These are phyloP conservation scores for Mastomys natalensis DNA, from an alignment of 2,113 vertebrate genomes.

Conservation along the genomic window DNA sequence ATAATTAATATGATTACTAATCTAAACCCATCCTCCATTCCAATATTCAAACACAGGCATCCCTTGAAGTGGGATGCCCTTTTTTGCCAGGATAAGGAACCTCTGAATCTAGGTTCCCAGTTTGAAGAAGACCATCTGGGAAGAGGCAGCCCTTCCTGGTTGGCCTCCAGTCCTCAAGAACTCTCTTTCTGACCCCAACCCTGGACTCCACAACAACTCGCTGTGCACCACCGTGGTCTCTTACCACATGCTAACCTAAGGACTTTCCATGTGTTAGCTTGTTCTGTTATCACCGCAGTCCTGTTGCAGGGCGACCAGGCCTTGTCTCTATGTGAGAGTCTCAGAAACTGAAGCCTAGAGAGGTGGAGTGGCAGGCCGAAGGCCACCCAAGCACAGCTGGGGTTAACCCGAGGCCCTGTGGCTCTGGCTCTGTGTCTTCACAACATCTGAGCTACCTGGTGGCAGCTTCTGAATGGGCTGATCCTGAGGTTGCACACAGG, in stretches of 20 bases:
- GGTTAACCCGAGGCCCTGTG: not conserved
- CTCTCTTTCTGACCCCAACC: not conserved
- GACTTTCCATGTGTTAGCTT: not conserved
- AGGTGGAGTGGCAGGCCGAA: not conserved
- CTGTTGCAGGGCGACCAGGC: not conserved
- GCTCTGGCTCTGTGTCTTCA: not conserved
- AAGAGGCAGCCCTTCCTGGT: slow-evolving; percentile 5
- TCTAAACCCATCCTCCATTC: not conserved
- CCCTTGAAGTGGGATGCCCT: not conserved
- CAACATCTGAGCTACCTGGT: not conserved
- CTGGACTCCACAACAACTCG: not conserved
- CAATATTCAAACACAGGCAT: not conserved
- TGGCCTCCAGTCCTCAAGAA: not conserved
- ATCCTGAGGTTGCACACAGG: not conserved
- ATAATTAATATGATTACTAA: not conserved
- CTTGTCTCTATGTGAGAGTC: not conserved
- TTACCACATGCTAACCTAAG: not conserved
- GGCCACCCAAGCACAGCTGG: not conserved
- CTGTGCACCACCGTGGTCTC: rapidly evolving
- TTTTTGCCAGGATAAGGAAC: not conserved
- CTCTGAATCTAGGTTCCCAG: not conserved
- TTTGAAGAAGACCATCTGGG: not conserved
- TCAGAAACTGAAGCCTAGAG: slow-evolving; percentile 1
- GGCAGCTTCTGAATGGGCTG: no score
- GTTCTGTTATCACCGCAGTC: not conserved